Conservation (phyloP, 2,888 invertebrate genomes). For the Crepidodera aurea region DNA sequence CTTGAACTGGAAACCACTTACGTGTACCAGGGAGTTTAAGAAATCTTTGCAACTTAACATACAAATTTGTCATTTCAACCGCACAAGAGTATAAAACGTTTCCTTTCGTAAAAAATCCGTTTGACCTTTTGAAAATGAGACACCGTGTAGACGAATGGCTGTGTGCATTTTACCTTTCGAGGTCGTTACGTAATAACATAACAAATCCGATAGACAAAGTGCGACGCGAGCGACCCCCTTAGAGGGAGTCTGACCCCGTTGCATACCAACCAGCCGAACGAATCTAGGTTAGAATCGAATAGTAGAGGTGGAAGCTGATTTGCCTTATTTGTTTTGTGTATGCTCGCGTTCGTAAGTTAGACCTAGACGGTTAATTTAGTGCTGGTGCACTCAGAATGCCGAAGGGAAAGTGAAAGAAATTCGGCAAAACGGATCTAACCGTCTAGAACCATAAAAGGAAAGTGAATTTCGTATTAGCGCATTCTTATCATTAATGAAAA, state of each 20-base stretch:
- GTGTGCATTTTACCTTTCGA: slow-evolving; percentile 19
- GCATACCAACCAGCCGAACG: slow-evolving; percentile 28
- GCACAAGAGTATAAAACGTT: too few species aligned
- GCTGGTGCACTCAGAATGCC: not conserved
- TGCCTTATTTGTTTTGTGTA: not conserved
- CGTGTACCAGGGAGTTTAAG: too few species aligned
- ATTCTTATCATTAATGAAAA: too few species aligned
- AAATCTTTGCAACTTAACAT: too few species aligned
- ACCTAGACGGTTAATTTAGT: not conserved
- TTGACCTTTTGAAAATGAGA: not conserved
- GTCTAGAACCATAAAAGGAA: not conserved
- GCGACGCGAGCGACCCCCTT: slow-evolving; percentile 35
- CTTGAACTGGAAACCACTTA: too few species aligned
- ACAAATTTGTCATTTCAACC: too few species aligned
- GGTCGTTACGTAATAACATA: slow-evolving; percentile 27
- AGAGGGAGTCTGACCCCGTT: slow-evolving; percentile 41
- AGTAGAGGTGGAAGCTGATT: slow-evolving; percentile 20
- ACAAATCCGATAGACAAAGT: slow-evolving; percentile 30
- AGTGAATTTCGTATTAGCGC: not conserved
- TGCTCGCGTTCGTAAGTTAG: not conserved
- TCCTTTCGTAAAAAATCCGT: too few species aligned
- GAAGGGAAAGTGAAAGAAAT: slow-evolving; percentile 2
- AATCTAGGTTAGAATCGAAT: slow-evolving; percentile 38
- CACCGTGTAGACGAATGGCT: not conserved
- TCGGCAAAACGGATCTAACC: not conserved